Conservation (phyloP, 2,113 vertebrate species). For the Microcebus griseorufus region DNA sequence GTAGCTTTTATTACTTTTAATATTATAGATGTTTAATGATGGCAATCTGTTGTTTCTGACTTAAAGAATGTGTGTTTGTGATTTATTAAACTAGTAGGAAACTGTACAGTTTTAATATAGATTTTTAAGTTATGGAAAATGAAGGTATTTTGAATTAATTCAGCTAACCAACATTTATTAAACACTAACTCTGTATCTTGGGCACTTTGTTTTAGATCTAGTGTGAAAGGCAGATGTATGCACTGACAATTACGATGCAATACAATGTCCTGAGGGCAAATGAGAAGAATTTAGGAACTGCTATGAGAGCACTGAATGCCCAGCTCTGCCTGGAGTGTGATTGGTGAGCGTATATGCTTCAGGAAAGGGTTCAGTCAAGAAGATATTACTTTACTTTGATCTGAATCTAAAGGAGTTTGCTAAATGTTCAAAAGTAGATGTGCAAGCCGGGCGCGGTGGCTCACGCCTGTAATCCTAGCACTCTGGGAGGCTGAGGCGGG, state of each 20-base stretch:
- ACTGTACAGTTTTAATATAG: background rate
- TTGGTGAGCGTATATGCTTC: background rate
- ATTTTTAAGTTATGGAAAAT: slow-evolving; percentile 20
- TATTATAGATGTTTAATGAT: background rate
- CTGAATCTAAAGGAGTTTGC: background rate
- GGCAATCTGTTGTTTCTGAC: background rate
- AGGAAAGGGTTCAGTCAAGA: background rate
- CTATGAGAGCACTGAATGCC: background rate
- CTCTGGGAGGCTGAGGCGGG: too few species aligned
- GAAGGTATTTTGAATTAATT: slow-evolving; percentile 22
- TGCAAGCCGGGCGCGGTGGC: too few species aligned
- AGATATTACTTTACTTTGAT: background rate
- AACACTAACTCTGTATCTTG: background rate
- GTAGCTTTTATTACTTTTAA: slow-evolving; percentile 31
- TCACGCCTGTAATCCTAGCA: too few species aligned
- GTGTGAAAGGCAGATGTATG: background rate
- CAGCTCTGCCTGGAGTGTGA: background rate
- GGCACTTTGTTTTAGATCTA: background rate
- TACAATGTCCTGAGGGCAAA: background rate
- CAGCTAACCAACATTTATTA: background rate
- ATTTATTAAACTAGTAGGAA: background rate
- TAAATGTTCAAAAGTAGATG: background rate
- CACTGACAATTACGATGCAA: background rate
- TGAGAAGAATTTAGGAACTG: background rate
- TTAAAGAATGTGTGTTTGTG: slow-evolving; percentile 10